Percentiles rank a stretch among this genome's conserved stretches.
Evolutionary conservation across 2,888 invertebrate species (phyloP).

Genomic region (Drosophila nigritarsus): DNA sequence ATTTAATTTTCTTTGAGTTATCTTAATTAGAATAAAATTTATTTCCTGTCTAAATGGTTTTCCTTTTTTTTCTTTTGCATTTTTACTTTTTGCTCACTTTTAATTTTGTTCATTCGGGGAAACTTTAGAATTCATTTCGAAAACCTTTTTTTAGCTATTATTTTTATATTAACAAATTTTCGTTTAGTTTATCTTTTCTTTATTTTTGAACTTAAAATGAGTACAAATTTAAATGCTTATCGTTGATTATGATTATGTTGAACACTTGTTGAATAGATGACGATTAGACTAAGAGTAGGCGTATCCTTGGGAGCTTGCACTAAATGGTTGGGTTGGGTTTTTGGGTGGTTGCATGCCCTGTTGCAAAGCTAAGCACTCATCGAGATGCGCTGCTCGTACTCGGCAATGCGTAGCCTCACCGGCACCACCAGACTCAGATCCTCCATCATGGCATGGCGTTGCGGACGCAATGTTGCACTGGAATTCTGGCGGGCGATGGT

Average conservation of each 20-base stretch:
- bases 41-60: neutral
- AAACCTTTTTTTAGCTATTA: neutral
- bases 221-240: constrained; percentile 15
- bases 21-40: neutral
- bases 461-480: constrained; percentile 64
- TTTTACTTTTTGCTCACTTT: neutral
- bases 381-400: constrained; percentile 79
- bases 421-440: constrained; percentile 82
- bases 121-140: neutral
- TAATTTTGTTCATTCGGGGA: neutral
- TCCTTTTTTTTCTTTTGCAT: neutral
- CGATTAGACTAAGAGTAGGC: constrained; percentile 16
- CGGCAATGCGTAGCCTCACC: constrained; percentile 81
- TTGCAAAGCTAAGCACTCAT: constrained; percentile 47
- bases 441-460: constrained; percentile 82
- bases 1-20: neutral
- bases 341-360: constrained; percentile 3
- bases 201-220: constrained; percentile 1
- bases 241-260: constrained; percentile 12
- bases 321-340: constrained; percentile 9
- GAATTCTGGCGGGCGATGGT: constrained; percentile 72
- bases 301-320: constrained; percentile 60
- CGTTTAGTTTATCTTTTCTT: neutral
- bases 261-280: constrained; percentile 21
- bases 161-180: neutral